Conservation (phyloP, 2,113 vertebrate species). For the Rana temporaria region DNA sequence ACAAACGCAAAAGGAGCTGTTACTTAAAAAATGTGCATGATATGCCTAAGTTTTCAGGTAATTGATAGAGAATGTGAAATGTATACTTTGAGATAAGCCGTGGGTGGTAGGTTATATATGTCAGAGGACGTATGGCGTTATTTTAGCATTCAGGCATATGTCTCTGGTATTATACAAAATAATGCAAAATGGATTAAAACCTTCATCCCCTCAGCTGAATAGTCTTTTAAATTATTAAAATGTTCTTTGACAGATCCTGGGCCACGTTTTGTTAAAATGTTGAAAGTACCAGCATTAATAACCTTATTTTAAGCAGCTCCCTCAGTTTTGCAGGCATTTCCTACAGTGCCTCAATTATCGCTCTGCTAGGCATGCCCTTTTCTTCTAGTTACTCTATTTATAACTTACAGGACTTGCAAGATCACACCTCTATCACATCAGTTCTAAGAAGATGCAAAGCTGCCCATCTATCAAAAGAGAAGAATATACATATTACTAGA, state of each 20-base stretch:
- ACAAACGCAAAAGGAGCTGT: not conserved
- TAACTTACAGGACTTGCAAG: conserved; percentile 20
- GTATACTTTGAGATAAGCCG: conserved; percentile 6
- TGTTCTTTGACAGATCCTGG: conserved; percentile 25
- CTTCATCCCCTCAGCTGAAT: not conserved
- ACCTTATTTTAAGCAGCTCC: conserved; percentile 13
- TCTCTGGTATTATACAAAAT: not conserved
- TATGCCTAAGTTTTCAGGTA: not conserved
- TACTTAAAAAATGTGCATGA: not conserved
- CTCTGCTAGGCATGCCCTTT: conserved; percentile 18
- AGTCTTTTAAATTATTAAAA: conserved; percentile 35
- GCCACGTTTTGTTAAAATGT: conserved; percentile 30
- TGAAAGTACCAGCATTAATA: conserved; percentile 10
- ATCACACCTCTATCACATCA: conserved; percentile 11
- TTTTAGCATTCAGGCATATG: conserved; percentile 9
- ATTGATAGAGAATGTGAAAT: not conserved
- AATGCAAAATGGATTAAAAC: conserved; percentile 5
- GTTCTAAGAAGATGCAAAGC: conserved; percentile 9
- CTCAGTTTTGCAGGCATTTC: conserved; percentile 7
- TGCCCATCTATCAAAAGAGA: not conserved
- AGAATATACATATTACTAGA: not conserved
- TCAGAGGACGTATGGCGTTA: not conserved
- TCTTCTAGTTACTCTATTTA: conserved; percentile 21
- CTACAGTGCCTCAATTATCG: conserved; percentile 12
- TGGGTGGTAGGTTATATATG: not conserved